Evolutionary conservation across 2,888 invertebrate species (phyloP).

Genomic region (Rosalia funebris): DNA sequence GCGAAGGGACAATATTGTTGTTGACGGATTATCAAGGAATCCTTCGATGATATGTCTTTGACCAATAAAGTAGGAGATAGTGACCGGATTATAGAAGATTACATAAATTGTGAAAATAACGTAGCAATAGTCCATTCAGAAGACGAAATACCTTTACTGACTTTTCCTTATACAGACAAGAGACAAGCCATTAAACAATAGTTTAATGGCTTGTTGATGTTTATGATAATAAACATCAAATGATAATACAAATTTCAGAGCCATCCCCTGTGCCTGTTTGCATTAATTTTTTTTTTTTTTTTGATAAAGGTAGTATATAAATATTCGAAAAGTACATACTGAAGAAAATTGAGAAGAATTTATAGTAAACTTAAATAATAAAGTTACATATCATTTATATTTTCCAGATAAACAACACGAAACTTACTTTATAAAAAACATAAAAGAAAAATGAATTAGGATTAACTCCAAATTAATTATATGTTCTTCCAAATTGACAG

Average conservation of each 20-base stretch:
- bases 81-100: conserved; percentile 2
- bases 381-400: too few relatives aligned
- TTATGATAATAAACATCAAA: conserved; percentile 1
- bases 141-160: conserved; percentile 1
- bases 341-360: conserved; percentile 5
- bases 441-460: too few relatives aligned
- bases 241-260: conserved; percentile 3
- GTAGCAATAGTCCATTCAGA: conserved; percentile 3
- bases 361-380: too few relatives aligned
- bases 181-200: too few relatives aligned
- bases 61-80: conserved; percentile 6
- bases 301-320: neutral
- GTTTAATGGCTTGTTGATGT: too few relatives aligned
- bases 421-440: too few relatives aligned
- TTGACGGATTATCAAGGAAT: too few relatives aligned
- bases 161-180: conserved; percentile 4
- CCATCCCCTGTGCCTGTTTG: neutral
- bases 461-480: too few relatives aligned
- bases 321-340: conserved; percentile 4
- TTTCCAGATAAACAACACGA: too few relatives aligned
- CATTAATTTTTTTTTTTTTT: neutral
- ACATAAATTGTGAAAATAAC: conserved; percentile 1
- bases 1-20: too few relatives aligned
- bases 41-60: too few relatives aligned
- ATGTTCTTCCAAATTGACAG: too few relatives aligned